These are phyloP conservation scores for Anthoscopus minutus DNA, from an alignment of 2,113 vertebrate species.

Conservation along the genomic window DNA sequence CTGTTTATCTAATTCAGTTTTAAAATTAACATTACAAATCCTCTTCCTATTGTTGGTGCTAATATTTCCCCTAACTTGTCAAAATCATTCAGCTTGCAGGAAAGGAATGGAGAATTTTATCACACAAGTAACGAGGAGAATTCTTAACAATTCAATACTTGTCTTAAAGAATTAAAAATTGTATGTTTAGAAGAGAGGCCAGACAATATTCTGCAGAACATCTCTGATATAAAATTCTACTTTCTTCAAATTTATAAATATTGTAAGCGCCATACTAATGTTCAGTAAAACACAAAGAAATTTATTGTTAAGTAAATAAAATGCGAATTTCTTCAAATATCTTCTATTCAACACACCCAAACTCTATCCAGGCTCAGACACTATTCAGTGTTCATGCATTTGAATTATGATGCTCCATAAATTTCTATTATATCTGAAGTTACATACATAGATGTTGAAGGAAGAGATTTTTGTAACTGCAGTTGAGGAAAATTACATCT, in stretches of 20 bases:
- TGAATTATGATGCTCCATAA: not conserved
- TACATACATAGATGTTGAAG: not conserved
- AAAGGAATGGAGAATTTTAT: not conserved
- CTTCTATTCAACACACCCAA: not conserved
- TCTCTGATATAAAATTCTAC: not conserved
- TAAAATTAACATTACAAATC: slow-evolving; percentile 40
- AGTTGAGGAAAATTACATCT: not conserved
- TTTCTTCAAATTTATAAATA: not conserved
- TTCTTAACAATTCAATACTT: not conserved
- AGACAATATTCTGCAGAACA: not conserved
- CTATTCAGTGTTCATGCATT: not conserved
- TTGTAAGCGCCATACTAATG: not conserved
- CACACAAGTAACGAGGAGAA: not conserved
- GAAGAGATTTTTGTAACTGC: not conserved
- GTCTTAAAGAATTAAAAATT: not conserved
- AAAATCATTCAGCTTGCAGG: not conserved
- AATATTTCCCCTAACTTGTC: slow-evolving; percentile 1
- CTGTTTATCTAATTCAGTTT: slow-evolving; percentile 24
- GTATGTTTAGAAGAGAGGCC: not conserved
- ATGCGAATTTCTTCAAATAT: not conserved
- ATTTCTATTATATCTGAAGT: rapidly evolving
- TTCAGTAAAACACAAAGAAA: not conserved
- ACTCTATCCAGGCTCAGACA: not conserved
- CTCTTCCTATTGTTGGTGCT: not conserved
- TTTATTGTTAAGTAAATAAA: not conserved